Evolutionary conservation across 2,113 vertebrate genomes (phyloP), one percentile per base, ranked within the genome.

Genomic region (Suncus etruscus): DNA sequence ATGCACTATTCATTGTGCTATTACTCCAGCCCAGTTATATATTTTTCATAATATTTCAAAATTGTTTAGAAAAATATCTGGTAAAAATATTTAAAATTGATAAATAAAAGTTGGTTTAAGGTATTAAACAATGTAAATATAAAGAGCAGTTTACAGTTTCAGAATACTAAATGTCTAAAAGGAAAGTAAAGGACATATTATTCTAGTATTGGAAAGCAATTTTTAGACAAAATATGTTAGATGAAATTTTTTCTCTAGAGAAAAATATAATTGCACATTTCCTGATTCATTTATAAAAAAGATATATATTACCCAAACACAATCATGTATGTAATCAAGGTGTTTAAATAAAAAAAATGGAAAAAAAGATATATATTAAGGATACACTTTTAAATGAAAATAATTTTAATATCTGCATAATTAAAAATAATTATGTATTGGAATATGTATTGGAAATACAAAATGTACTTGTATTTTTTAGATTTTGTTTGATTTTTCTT

Each of bases 211-310:
- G 90, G 18, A 1, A 83, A 87, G 8, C 1, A 54, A 14, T n/a
- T 84, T 81, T 27, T 65, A 75, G 18, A 50, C 75, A 2, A 83
- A 27, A n/a, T 51, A 74, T 91, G 47, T 74, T 89, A 45, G 22
- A 66, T 5, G 39, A 1, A 54, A 50, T 11, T 50, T 10, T 76
- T 78, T 61, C 61, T 72, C 61, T 70, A 50, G 87, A 87, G 75
- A n/a, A 77, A 94, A 94, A 92, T 68, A 18, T 77, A 24, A 73
- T 85, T 72, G 1, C 10, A 78, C 7, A 82, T 76, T 75, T 77
- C 18, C 31, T 58, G 2, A 85, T 88, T 90, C 20, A 29, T 24
- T 77, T 94, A 73, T 58, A 80, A 58, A 54, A 4, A 87, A 86
- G 11, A 69, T 27, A n/a, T n/a, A n/a, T n/a, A n/a, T n/a, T n/a